Evolutionary conservation across 2,113 vertebrate genomes (phyloP).

Genomic region (Microtus oregoni): DNA sequence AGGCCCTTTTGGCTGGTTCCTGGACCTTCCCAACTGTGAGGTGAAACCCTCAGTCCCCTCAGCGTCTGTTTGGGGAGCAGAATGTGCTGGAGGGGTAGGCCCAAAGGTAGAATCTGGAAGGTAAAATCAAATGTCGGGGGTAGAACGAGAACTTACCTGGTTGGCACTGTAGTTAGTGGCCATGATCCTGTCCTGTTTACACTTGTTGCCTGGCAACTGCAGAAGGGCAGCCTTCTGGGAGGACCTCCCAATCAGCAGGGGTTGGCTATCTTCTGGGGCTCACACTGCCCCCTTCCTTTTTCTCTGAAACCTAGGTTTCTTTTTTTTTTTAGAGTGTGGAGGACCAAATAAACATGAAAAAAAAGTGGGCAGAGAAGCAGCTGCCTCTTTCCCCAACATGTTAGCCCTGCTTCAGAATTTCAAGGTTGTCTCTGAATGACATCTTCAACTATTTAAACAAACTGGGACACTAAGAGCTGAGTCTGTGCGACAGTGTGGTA

Average conservation of each 20-base stretch:
- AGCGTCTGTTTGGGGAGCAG: neutral
- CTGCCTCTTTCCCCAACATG: neutral
- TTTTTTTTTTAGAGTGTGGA: slow-evolving; percentile 26
- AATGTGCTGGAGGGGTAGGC: neutral
- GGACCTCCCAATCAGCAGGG: neutral
- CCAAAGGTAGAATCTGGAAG: neutral
- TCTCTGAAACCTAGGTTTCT: neutral
- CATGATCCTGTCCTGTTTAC: slow-evolving; percentile 80
- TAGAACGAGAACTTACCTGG: slow-evolving; percentile 70
- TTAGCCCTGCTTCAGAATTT: neutral
- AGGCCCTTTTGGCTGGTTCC: neutral
- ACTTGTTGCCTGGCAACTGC: slow-evolving; percentile 79
- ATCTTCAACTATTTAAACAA: neutral
- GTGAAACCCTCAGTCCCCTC: neutral
- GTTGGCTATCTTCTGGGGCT: neutral
- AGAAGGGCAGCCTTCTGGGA: neutral
- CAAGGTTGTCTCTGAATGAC: neutral
- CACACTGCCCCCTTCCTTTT: neutral
- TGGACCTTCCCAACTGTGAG: neutral
- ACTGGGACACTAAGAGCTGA: neutral
- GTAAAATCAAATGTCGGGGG: neutral
- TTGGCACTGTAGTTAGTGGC: slow-evolving; percentile 82
- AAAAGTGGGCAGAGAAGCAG: neutral
- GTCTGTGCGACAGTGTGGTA: neutral
- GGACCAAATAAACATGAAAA: neutral